These are phyloP conservation scores for Thysanoteuthis rhombus DNA, from an alignment of 2,888 invertebrate genomes.

Conservation along the genomic window DNA sequence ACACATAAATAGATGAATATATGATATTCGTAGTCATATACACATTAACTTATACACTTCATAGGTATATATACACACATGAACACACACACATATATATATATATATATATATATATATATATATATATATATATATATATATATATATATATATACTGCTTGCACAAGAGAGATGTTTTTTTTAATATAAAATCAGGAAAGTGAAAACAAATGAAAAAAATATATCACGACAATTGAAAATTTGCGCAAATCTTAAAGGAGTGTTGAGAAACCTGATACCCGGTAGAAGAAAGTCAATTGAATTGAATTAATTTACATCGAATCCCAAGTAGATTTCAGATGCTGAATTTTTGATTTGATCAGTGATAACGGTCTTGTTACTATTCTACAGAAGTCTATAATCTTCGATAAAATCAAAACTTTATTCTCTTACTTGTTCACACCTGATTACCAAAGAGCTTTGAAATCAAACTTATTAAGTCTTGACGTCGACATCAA, in stretches of 20 bases:
- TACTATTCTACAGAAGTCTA: not conserved
- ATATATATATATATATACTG: too few species aligned
- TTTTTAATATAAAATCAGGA: too few species aligned
- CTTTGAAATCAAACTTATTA: not conserved
- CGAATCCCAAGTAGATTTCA: not conserved
- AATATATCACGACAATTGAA: not conserved
- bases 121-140: too few species aligned
- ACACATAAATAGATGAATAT: not conserved
- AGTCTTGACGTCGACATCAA: not conserved
- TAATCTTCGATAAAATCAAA: not conserved
- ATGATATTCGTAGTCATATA: too few species aligned
- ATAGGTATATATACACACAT: too few species aligned
- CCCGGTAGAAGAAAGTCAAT: not conserved
- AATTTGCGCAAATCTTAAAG: not conserved
- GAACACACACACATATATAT: too few species aligned
- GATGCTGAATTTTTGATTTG: not conserved
- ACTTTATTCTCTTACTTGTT: not conserved
- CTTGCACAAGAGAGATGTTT: too few species aligned
- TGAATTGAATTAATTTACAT: not conserved
- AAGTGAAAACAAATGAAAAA: too few species aligned
- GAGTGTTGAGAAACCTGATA: not conserved
- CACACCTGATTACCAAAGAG: not conserved
- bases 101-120: too few species aligned
- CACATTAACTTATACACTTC: too few species aligned
- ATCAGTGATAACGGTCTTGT: not conserved